Base-by-base conservation (phyloP, 2,797 vertebrate genomes). In the Gymnodraco acuticeps region DNA sequence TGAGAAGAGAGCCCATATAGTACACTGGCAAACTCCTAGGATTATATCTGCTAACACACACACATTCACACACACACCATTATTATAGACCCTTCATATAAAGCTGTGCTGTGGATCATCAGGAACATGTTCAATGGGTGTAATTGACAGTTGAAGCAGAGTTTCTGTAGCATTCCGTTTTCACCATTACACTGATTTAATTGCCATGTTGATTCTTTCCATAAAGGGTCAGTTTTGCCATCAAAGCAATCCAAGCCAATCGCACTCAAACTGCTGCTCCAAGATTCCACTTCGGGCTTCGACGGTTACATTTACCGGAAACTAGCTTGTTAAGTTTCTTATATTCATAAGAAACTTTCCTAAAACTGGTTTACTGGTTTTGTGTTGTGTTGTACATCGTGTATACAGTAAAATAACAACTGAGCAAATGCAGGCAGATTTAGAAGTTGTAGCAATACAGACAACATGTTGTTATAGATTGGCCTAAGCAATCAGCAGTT, bases 191-290 rank as follows among this genome's bases (percentile, higher is more conserved):
- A 51, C 17, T 51, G 13, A 59, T 20, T 71, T 64, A 73, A 77
- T 68, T 51, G 50, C 27, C 4, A 56, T 23, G 11, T 41, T 20
- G n/a, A 62, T 53, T 77, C 53, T 52, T 12, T 3, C 41, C 31
- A 64, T 67, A 51, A 77, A 70, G 4, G 47, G 7, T 50, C 20
- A 45, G 15, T 73, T 84, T 80, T 78, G 59, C 58, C 42, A 60
- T 61, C 62, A 52, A 61, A 64, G 58, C 42, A 45, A 38, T 77
- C 45, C 62, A 38, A 42, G 3, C 45, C 75, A 70, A 72, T 50
- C 72, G 64, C 55, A 33, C n/a, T 67, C 9, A 71, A 53, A 53
- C 15, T 33, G 10, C 59, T 50, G 16, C 15, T 82, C 33, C 33
- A 68, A 54, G 45, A 53, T 69, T 20, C 9, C 47, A 23, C 71